A percentile compares a stretch with the other conserved stretches of the same genome.
Conservation (phyloP, 2,113 vertebrate species). For the Gyps fulvus region DNA sequence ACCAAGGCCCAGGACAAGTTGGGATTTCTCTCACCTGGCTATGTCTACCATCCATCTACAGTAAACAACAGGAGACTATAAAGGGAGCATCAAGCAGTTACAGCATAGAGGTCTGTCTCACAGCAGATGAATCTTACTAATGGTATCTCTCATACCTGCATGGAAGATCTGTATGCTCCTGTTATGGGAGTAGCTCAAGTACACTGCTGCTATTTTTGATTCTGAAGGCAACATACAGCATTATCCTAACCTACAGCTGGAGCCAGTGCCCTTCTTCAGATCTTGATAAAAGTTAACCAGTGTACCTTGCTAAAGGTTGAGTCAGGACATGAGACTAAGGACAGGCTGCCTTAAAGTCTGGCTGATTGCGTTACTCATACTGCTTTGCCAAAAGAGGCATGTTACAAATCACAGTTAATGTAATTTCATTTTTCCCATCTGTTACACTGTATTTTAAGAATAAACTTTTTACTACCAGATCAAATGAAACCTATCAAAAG, state of each 20-base stretch:
- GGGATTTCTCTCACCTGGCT: not conserved
- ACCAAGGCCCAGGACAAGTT: not conserved
- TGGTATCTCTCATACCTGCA: not conserved
- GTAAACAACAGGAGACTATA: not conserved
- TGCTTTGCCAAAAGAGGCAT: not conserved
- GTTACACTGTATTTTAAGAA: not conserved
- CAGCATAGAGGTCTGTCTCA: not conserved
- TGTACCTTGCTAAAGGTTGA: not conserved
- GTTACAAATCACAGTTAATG: not conserved
- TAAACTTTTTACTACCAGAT: not conserved
- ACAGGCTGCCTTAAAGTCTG: not conserved
- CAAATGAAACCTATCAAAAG: not conserved
- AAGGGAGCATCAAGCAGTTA: not conserved
- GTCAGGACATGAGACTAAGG: not conserved
- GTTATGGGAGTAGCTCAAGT: not conserved
- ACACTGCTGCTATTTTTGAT: not conserved
- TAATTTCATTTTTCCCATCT: not conserved
- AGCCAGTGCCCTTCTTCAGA: not conserved
- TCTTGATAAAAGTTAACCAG: not conserved
- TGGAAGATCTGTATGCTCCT: not conserved
- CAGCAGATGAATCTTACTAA: not conserved
- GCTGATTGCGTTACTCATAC: not conserved
- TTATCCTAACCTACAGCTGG: not conserved
- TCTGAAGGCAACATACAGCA: not conserved
- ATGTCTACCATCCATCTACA: not conserved